Evolutionary conservation across 2,797 vertebrate species (phyloP).

Genomic region (Lycodopsis pacificus): DNA sequence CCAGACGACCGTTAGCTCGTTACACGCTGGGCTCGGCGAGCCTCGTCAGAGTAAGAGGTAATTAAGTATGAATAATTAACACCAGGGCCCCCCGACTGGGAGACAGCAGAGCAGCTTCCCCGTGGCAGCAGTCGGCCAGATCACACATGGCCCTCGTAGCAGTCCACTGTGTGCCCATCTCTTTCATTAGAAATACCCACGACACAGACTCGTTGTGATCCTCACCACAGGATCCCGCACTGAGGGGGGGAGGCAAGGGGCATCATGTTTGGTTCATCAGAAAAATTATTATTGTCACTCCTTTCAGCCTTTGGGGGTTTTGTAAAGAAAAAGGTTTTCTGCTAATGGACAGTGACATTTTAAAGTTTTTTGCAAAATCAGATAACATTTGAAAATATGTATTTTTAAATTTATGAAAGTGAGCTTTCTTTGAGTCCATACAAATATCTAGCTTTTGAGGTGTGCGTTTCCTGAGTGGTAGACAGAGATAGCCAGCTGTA

Average conservation of each 20-base stretch:
- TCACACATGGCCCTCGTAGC: conserved; percentile 75
- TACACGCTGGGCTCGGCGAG: conserved; percentile 59
- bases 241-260: conserved; percentile 34
- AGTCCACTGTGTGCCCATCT: conserved; percentile 68
- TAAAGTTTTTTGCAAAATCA: conserved; percentile 41
- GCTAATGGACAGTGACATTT: conserved; percentile 38
- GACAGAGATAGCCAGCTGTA: conserved; percentile 46
- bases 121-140: conserved; percentile 77
- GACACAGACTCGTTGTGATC: conserved; percentile 70
- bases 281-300: conserved; percentile 54
- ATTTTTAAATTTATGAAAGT: conserved; percentile 10
- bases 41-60: conserved; percentile 80
- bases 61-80: conserved; percentile 90
- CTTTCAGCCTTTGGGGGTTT: conserved; percentile 36
- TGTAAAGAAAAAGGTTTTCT: conserved; percentile 18
- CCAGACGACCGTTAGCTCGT: conserved; percentile 67
- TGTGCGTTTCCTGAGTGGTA: conserved; percentile 42
- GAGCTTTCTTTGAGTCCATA: conserved; percentile 2
- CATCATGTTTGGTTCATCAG: conserved; percentile 52
- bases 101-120: conserved; percentile 76
- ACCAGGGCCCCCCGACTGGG: conserved; percentile 78
- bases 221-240: conserved; percentile 66
- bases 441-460: conserved; percentile 9
- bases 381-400: conserved; percentile 12
- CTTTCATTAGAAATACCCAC: conserved; percentile 79